A percentile compares a stretch with the other conserved stretches of the same genome.
Evolutionary conservation across 2,113 vertebrate genomes (phyloP).

Genomic region (Polyodon spathula): DNA sequence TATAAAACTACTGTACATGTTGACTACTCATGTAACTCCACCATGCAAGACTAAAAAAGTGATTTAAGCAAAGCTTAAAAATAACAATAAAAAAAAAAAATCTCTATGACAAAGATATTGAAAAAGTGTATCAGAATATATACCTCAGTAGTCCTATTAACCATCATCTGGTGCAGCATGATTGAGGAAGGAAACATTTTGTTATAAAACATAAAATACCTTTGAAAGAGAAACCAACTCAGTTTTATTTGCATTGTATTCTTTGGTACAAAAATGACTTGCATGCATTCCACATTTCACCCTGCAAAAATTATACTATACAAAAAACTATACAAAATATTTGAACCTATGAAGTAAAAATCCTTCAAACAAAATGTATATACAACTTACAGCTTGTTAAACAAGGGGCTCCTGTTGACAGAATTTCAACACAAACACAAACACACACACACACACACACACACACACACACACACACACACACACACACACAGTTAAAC

Average conservation of each 20-base stretch:
- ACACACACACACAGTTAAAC: background rate
- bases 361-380: too few species aligned
- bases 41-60: constrained; percentile 22
- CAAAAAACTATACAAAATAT: too few species aligned
- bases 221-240: background rate
- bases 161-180: constrained; percentile 95
- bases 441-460: background rate
- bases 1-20: background rate
- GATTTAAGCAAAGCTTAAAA: background rate
- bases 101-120: background rate
- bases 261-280: too few species aligned
- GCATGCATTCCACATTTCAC: too few species aligned
- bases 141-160: constrained; percentile 99
- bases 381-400: too few species aligned
- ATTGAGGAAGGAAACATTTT: constrained; percentile 52
- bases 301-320: too few species aligned
- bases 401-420: constrained; percentile 2
- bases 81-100: too few species aligned
- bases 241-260: background rate
- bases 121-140: constrained; percentile 30
- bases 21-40: background rate
- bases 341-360: too few species aligned
- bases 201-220: constrained; percentile 8
- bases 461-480: constrained; percentile 2
- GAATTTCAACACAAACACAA: constrained; percentile 25